Conservation (phyloP, 2,888 invertebrate species). For the Orthonychiurus folsomi region DNA sequence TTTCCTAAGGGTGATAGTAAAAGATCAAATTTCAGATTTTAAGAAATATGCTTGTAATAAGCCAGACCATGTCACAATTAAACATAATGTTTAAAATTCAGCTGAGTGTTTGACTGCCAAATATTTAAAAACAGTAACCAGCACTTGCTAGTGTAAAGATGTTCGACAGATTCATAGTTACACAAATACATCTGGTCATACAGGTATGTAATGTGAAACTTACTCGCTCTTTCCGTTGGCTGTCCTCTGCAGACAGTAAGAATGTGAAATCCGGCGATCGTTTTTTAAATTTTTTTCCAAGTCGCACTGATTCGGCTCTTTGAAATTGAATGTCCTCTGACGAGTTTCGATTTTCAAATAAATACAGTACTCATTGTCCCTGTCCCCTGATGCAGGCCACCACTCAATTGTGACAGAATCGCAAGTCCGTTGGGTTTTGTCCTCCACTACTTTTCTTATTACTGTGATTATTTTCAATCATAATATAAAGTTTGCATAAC, state of each 20-base stretch:
- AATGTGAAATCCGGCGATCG: conserved; percentile 44
- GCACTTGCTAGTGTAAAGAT: no score
- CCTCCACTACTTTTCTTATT: conserved; percentile 49
- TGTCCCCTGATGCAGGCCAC: conserved; percentile 50
- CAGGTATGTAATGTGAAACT: no score
- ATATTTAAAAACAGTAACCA: no score
- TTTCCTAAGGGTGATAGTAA: conserved; percentile 43
- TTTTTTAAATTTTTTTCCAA: conserved; percentile 45
- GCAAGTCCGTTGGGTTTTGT: conserved; percentile 48
- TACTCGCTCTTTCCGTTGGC: conserved; percentile 20
- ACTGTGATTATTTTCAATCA: conserved; percentile 30
- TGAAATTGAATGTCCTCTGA: conserved; percentile 37
- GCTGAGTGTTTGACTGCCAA: no score
- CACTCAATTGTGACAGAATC: conserved; percentile 53
- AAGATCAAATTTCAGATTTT: no score
- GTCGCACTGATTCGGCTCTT: conserved; percentile 47
- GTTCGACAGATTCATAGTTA: no score
- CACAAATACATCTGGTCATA: no score
- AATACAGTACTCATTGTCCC: conserved; percentile 45
- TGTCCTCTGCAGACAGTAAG: conserved; percentile 44
- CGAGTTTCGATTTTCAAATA: conserved; percentile 45
- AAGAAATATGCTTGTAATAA: no score
- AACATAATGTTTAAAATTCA: no score
- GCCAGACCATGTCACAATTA: no score
- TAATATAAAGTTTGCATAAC: neutral